Evolutionary conservation across 2,113 vertebrate genomes (phyloP), one percentile per base, ranked within the genome.

Genomic region (Forbesichthys papilliferus): DNA sequence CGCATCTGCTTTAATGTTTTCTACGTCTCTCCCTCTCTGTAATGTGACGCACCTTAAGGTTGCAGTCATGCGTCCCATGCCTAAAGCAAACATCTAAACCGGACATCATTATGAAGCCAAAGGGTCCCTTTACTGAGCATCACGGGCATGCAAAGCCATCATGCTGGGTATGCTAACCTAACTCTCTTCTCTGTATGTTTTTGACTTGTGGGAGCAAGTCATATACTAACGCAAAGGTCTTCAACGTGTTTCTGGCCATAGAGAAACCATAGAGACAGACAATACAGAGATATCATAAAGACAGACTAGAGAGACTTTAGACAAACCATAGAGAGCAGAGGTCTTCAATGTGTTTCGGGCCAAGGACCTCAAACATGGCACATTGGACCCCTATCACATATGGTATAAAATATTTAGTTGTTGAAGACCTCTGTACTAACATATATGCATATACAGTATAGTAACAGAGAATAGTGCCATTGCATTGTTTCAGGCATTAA

Each of bases 11-110:
- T 49, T 20, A 66, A 27, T 27, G 64, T 65, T 63, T 36, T 62
- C 33, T 49, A 54, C 48, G 9, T 9, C 49, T 4, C 2, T 16
- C 58, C 48, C 27, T 49, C 14, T 47, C 51, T 16, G 14, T 12
- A 55, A 68, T 80, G 55, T 64, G 14, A 73, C 27, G 54, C 48
- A 9, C 64, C 59, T 34, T 59, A 53, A 46, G 48, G 34, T 53
- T 55, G 53, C 56, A 66, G 60, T 69, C 13, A 52, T 36, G 68
- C 68, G 79, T 72, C 75, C 34, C 71, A 81, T 52, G 69, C 49
- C 61, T 18, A 79, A 82, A 67, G 48, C 13, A 47, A 67, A 16
- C 52, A 9, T 33, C 48, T 27, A 27, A 27, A 27, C 27, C 1
- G 27, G 27, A 27, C 27, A 27, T 8, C 36, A 42, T 42, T 42